Conservation (phyloP, 2,888 invertebrate genomes). For the Drosophila anomalipes region DNA sequence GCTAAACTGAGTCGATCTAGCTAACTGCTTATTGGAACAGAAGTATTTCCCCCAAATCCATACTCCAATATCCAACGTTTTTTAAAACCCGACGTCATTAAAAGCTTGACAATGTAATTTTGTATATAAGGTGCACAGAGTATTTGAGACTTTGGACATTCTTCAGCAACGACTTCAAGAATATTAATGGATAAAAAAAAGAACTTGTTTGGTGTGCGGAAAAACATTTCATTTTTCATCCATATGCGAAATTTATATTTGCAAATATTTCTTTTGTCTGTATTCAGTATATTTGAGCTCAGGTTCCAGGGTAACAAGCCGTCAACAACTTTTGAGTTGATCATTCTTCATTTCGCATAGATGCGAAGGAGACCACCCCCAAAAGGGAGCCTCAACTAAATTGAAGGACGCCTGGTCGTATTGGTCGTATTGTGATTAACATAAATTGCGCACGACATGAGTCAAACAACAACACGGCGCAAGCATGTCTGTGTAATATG, state of each 20-base stretch:
- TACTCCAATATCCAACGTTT: background rate
- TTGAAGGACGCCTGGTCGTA: conserved; percentile 14
- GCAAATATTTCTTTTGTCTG: background rate
- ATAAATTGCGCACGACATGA: conserved; percentile 56
- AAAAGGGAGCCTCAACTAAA: background rate
- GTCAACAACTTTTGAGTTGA: background rate
- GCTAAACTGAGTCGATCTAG: background rate
- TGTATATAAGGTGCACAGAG: background rate
- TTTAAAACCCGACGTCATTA: background rate
- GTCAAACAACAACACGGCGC: background rate
- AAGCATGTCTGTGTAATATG: background rate
- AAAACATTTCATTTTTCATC: too few species aligned
- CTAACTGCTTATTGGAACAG: background rate
- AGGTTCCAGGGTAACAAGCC: background rate
- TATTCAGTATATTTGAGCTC: background rate
- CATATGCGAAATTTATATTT: background rate
- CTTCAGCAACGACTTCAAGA: background rate
- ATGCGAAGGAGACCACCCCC: conserved; percentile 7
- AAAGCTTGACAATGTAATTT: background rate
- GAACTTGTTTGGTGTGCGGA: background rate
- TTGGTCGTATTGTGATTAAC: conserved; percentile 47
- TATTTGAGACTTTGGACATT: background rate
- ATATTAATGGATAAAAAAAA: background rate
- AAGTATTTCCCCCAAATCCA: background rate
- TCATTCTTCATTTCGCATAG: background rate